Base-by-base conservation (phyloP, 2,113 vertebrate species). In the Sphaerodactylus townsendi region DNA sequence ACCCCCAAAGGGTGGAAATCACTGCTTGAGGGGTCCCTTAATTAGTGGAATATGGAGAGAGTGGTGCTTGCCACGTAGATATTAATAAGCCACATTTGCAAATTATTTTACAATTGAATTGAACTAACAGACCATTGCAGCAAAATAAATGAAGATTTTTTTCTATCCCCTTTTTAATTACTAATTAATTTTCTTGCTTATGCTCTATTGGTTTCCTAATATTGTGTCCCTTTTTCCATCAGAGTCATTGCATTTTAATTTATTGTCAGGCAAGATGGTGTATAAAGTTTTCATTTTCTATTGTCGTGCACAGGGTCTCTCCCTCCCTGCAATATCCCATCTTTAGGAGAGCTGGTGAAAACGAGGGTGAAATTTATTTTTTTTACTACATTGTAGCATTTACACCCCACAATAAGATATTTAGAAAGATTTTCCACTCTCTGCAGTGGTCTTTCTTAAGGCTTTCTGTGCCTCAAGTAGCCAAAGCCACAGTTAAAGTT, bases 401-500 rank as follows among this genome's bases (percentile, higher is more conserved):
- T 95, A 93, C 81, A 93, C 84, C 93, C 94, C 94, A 95, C 44
- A 96, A 95, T 17, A 95, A 62, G 93, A 96, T 95, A 96, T 95
- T 94, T 93, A 93, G 93, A 90, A 84, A 95, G 94, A 95, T 96
- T 95, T 96, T 96, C 89, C 76, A 92, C 91, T 93, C 94, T 94
- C 8, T 93, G 89, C 73, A 75, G 92, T 94, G 13, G 83, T 71
- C 76, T 79, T 96, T 96, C 96, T 96, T 95, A 96, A 96, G 90
- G 88, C 70, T 94, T 90, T 90, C 93, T 95, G 87, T 94, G 91
- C 94, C 95, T 95, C 93, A 92, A 95, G 96, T 96, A 96, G 95
- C 97, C 96, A 96, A 97, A 97, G 97, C 97, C 53, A n/a, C 97
- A 96, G 93, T 97, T 97, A 97, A 97, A 98, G 98, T 97, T 97